These are phyloP conservation scores for Catharus minimus DNA, from an alignment of 2,113 vertebrate species.

Conservation along the genomic window DNA sequence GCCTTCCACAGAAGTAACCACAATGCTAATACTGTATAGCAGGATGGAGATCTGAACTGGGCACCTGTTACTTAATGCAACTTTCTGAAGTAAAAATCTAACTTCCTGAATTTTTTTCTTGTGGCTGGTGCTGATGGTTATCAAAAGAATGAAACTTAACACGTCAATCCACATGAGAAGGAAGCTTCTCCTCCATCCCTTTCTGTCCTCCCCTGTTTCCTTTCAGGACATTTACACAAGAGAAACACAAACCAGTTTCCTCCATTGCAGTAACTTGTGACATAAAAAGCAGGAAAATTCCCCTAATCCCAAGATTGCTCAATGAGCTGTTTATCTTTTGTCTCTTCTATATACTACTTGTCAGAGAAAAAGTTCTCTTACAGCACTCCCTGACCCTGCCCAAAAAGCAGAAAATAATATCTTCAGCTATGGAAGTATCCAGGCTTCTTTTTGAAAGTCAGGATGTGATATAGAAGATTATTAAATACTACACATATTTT, in stretches of 20 bases:
- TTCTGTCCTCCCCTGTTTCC: neutral
- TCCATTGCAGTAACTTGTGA: neutral
- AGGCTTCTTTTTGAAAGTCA: neutral
- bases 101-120: neutral
- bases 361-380: neutral
- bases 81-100: neutral
- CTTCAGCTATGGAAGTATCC: neutral
- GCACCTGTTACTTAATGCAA: neutral
- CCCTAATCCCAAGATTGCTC: neutral
- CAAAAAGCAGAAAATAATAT: neutral
- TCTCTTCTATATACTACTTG: neutral
- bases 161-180: neutral
- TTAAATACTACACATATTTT: neutral
- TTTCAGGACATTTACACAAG: neutral
- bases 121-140: neutral
- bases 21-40: neutral
- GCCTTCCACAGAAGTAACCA: neutral
- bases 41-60: neutral
- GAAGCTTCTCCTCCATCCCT: neutral
- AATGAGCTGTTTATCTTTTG: neutral
- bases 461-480: neutral
- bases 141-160: neutral
- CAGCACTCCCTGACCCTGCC: neutral
- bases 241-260: neutral
- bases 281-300: neutral